Conservation (phyloP, 2,797 vertebrate species). For the Gymnopithys bicolor region DNA sequence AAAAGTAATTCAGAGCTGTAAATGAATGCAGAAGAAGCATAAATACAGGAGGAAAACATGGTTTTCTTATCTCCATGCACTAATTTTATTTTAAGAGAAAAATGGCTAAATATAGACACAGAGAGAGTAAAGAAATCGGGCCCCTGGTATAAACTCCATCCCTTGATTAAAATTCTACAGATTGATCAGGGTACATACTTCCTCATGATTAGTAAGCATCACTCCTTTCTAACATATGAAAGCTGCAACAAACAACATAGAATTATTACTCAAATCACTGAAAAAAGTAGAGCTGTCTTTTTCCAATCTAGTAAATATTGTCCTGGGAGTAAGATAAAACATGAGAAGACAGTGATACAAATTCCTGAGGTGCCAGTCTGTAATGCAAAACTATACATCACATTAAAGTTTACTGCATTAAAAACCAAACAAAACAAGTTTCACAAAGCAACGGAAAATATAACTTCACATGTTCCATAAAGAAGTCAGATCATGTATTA, state of each 20-base stretch:
- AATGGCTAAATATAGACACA: not conserved
- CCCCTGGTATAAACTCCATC: not conserved
- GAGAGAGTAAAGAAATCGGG: not conserved
- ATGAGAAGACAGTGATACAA: not conserved
- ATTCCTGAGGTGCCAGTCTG: slow-evolving; percentile 8
- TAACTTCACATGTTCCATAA: slow-evolving; percentile 79
- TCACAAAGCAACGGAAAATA: slow-evolving; percentile 82
- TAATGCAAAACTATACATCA: slow-evolving; percentile 4
- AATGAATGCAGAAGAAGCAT: not conserved
- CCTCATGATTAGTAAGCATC: not conserved
- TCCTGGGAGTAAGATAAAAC: not conserved
- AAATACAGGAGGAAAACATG: not conserved
- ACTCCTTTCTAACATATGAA: not conserved
- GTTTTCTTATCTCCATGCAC: not conserved
- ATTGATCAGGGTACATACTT: not conserved
- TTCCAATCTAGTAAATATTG: not conserved
- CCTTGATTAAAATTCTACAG: not conserved
- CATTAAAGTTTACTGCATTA: slow-evolving; percentile 22
- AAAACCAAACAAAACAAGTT: slow-evolving; percentile 53
- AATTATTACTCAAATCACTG: not conserved
- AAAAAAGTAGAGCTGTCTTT: not conserved
- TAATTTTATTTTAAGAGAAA: not conserved
- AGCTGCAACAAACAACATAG: not conserved
- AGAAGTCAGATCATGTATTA: slow-evolving; percentile 70
- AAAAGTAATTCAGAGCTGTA: not conserved